phyloP scores from a whole-genome alignment of 2,888 invertebrate species.

The Lamellibrachia columna region DNA sequence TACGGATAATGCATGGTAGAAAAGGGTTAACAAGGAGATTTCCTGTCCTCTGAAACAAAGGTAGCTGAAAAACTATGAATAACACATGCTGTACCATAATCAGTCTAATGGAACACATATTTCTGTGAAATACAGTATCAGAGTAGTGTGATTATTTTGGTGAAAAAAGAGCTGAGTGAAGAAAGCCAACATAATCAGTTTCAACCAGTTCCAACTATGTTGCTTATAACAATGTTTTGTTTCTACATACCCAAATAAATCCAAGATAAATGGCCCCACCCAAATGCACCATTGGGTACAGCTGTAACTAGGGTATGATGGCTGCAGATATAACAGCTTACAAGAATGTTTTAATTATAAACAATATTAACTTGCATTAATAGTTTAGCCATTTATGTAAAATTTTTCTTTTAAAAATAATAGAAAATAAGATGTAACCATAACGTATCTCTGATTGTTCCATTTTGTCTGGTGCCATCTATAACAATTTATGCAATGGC shows the following conservation, averaged over 20 bases:
- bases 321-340: neutral
- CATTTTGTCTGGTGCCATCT: too few relatives aligned
- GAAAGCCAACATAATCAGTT: neutral
- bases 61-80: neutral
- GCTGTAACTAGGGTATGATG: neutral
- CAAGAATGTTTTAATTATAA: neutral
- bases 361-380: too few relatives aligned
- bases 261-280: neutral
- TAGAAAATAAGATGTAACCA: too few relatives aligned
- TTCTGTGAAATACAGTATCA: neutral
- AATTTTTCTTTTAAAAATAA: too few relatives aligned
- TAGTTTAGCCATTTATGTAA: too few relatives aligned
- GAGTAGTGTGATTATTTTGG: neutral
- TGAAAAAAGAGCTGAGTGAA: neutral
- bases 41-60: neutral
- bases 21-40: neutral
- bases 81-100: neutral
- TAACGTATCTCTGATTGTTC: too few relatives aligned
- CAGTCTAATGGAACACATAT: neutral
- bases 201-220: neutral
- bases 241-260: neutral
- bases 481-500: too few relatives aligned
- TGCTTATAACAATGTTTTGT: neutral
- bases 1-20: too few relatives aligned
- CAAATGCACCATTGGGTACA: neutral